Percentiles rank a stretch among this genome's conserved stretches.
Evolutionary conservation across 2,888 invertebrate species (phyloP).

Genomic region (Acronicta leporina): DNA sequence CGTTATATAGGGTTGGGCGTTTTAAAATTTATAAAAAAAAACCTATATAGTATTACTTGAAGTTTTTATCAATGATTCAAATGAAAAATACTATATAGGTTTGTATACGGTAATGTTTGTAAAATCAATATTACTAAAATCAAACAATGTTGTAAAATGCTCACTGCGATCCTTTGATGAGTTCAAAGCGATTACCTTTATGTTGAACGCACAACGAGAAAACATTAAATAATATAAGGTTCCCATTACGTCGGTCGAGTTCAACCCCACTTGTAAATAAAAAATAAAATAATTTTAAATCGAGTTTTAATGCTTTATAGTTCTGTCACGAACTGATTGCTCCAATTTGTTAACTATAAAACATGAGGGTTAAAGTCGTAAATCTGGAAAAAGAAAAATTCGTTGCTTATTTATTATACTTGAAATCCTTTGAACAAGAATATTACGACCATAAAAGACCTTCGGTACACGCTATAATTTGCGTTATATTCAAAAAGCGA

Average conservation of each 20-base stretch:
- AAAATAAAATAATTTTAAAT: conserved; percentile 62
- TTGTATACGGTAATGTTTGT: no score
- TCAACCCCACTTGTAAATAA: conserved; percentile 47
- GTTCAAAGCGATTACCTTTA: conserved; percentile 24
- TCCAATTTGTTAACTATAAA: conserved; percentile 82
- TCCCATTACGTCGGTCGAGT: conserved; percentile 29
- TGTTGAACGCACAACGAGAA: conserved; percentile 18
- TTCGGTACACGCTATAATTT: conserved; percentile 54
- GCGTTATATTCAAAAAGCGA: conserved; percentile 60
- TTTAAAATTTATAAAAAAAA: no score
- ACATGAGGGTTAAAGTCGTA: conserved; percentile 66
- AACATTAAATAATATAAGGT: conserved; percentile 30
- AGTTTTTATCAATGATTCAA: no score
- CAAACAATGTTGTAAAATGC: conserved; percentile 14
- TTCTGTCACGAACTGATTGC: conserved; percentile 74
- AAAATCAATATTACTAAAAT: conserved; percentile 10
- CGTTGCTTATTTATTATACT: conserved; percentile 64
- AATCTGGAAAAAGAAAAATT: conserved; percentile 68
- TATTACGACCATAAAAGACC: conserved; percentile 69
- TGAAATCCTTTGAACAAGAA: conserved; percentile 54
- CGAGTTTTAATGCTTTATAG: conserved; percentile 73
- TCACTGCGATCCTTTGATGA: conserved; percentile 8
- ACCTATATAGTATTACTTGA: no score
- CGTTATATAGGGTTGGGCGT: no score
- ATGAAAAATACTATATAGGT: no score